phyloP scores from a whole-genome alignment of 2,797 vertebrate species.

The Tenualosa thibaudeaui region DNA sequence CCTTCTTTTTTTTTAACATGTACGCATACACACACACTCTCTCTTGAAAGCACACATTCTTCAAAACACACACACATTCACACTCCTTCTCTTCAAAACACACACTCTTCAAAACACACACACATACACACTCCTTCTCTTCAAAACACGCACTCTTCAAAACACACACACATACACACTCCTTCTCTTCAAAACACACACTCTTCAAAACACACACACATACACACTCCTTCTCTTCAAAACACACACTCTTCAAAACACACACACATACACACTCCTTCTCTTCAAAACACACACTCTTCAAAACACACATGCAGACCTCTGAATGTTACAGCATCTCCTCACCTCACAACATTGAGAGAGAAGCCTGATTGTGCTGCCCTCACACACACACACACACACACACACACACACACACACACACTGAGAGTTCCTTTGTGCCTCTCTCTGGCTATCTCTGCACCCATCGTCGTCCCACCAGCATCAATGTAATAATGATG shows the following conservation, averaged over 20 bases:
- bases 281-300: too few relatives aligned
- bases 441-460: not conserved
- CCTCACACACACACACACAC: too few relatives aligned
- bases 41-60: too few relatives aligned
- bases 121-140: not conserved
- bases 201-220: not conserved
- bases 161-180: not conserved
- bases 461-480: not conserved
- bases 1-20: too few relatives aligned
- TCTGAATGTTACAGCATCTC: too few relatives aligned
- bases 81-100: not conserved
- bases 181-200: too few relatives aligned
- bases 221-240: too few relatives aligned
- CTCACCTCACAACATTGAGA: too few relatives aligned
- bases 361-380: too few relatives aligned
- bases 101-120: not conserved
- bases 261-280: not conserved
- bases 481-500: constrained; percentile 77
- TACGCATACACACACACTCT: not conserved
- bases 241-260: too few relatives aligned
- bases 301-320: not conserved
- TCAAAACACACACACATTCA: not conserved
- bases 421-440: not conserved
- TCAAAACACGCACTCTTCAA: too few relatives aligned
- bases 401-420: not conserved